Evolutionary conservation across 2,113 vertebrate genomes (phyloP).

Genomic region (Cyphomyrus plagiostoma): DNA sequence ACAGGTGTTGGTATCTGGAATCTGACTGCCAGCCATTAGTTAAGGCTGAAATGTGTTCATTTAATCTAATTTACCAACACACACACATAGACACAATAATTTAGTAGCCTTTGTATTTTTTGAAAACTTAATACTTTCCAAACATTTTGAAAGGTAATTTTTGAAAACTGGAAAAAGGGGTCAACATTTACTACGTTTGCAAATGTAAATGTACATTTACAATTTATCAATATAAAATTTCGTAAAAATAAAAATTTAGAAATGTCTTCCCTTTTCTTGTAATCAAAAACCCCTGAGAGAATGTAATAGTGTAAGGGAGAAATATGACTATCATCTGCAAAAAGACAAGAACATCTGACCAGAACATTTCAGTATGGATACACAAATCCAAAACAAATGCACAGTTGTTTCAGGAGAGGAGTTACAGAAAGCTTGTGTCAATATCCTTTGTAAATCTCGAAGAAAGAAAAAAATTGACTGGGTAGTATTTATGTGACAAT

Average conservation of each 20-base stretch:
- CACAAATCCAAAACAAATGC: conserved; percentile 3
- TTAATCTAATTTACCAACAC: background rate
- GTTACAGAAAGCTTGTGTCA: background rate
- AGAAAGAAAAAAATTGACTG: background rate
- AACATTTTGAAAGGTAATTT: background rate
- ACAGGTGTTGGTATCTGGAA: background rate
- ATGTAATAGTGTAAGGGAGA: too few species aligned
- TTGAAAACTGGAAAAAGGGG: background rate
- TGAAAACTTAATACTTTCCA: background rate
- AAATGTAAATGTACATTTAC: background rate
- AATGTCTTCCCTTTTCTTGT: background rate
- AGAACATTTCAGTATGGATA: background rate
- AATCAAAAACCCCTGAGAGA: too few species aligned
- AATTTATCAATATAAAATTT: background rate
- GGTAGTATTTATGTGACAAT: background rate
- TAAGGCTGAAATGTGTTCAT: background rate
- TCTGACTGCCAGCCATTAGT: background rate
- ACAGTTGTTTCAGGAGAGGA: too few species aligned
- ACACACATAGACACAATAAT: background rate
- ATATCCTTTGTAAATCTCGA: background rate
- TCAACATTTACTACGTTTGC: background rate
- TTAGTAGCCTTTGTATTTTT: background rate
- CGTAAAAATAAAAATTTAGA: background rate
- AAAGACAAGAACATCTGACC: background rate
- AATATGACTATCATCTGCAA: too few species aligned